Evolutionary conservation across 2,888 invertebrate genomes (phyloP).

Genomic region (Dryococelus australis): DNA sequence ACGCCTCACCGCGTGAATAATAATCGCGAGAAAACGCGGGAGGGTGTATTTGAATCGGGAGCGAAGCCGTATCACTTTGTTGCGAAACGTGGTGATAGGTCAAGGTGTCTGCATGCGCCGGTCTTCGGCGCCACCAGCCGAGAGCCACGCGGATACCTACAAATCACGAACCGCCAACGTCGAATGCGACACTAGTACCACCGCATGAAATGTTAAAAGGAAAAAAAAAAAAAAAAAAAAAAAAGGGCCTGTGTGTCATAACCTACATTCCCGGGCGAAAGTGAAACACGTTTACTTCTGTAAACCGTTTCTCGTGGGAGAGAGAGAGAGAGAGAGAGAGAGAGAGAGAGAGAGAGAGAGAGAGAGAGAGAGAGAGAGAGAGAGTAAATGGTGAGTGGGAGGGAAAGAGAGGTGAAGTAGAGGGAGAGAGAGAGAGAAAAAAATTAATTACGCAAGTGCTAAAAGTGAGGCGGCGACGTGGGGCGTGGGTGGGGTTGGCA

Average conservation of each 20-base stretch:
- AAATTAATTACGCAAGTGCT: background rate
- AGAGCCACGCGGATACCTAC: no score
- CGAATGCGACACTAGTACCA: no score
- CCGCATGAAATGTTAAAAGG: background rate
- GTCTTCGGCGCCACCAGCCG: background rate
- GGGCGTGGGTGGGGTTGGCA: background rate
- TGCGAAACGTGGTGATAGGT: background rate
- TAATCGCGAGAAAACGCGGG: background rate
- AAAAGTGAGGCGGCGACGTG: background rate
- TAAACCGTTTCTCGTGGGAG: background rate
- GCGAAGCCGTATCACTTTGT: background rate
- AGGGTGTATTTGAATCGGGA: background rate
- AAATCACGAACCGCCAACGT: no score
- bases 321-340: background rate
- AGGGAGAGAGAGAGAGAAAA: no score
- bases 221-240: conserved; percentile 7
- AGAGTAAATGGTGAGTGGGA: no score
- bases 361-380: no score
- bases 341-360: background rate
- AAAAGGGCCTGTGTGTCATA: background rate
- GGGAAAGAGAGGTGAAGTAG: no score
- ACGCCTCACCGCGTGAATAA: no score
- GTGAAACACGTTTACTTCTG: background rate
- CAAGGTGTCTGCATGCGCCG: background rate
- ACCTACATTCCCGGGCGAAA: conserved; percentile 13